phyloP scores from a whole-genome alignment of 2,888 invertebrate genomes.

The Theristus sp. region DNA sequence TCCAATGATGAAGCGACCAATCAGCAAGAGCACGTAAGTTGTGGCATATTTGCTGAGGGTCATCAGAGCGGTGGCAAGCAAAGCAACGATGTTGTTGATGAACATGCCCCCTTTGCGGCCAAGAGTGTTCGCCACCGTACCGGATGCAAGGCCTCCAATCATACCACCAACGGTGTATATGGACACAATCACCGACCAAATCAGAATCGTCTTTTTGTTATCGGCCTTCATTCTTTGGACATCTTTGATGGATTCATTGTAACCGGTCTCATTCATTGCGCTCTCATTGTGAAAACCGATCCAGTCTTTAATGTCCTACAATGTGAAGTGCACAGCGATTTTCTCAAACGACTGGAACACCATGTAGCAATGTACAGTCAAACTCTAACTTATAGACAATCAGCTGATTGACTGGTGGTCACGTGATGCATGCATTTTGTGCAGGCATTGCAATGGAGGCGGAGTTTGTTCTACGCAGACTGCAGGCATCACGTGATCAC shows the following conservation, averaged over 20 bases:
- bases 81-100: slow-evolving; percentile 55
- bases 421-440: too few species aligned
- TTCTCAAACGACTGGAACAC: too few species aligned
- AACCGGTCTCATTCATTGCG: slow-evolving; percentile 11
- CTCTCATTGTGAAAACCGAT: slow-evolving; percentile 14
- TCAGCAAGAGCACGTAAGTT: slow-evolving; percentile 56
- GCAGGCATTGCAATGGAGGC: too few species aligned
- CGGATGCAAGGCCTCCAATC: slow-evolving; percentile 44
- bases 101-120: slow-evolving; percentile 44
- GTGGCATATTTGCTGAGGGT: slow-evolving; percentile 45
- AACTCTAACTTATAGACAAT: too few species aligned
- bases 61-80: slow-evolving; percentile 50
- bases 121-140: background rate
- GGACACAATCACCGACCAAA: slow-evolving; percentile 55
- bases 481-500: too few species aligned
- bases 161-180: slow-evolving; percentile 96
- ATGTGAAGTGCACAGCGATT: too few species aligned
- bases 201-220: background rate
- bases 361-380: too few species aligned
- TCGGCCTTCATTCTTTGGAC: background rate
- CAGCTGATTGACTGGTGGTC: too few species aligned
- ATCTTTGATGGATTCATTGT: background rate
- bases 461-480: too few species aligned
- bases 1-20: slow-evolving; percentile 80
- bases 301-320: slow-evolving; percentile 16